Evolutionary conservation across 2,888 invertebrate genomes (phyloP), one percentile per base, ranked within the genome.

Genomic region (Eupithecia abbreviata): DNA sequence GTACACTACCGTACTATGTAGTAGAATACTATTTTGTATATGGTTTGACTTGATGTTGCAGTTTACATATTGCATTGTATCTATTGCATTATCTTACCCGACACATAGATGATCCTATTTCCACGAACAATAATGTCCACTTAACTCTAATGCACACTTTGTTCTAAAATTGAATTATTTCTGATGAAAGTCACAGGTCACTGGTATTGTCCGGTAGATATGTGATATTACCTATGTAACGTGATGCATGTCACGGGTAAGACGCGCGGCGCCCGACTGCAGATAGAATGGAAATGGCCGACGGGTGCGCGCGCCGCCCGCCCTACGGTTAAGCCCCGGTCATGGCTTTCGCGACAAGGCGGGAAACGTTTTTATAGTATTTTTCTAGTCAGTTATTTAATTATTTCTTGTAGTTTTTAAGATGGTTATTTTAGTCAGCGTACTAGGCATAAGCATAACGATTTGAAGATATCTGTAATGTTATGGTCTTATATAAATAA

Each of bases 221-320:
- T 42, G 73, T 68, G 73, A 77, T 74, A 86, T 91, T 92, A 30
- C 30, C 30, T 30, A 92, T 92, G 88, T 92, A 92, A 92, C 89
- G 84, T 81, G 82, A 84, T 86, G 91, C 93, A 92, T 93, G 92
- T 89, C 90, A 91, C 93, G 92, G 87, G 87, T 77, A 81, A 79
- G 86, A 82, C 93, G 93, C 92, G 92, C 91, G 89, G 87, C 80
- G 84, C 80, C 87, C 90, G 90, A 93, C 93, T 94, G 94, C 93
- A 91, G 93, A 90, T 87, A 89, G 90, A 88, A 93, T 86, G 89
- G 91, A 88, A 93, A 94, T 93, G 93, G 93, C 93, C 89, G 92
- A 81, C 82, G 86, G 55, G 76, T 93, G 94, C 93, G 94, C 93
- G 93, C 94, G 94, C 94, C 90, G 88, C 86, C 91, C 93, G 93